Percentiles rank a stretch among this genome's conserved stretches.
phyloP scores from a whole-genome alignment of 2,113 vertebrate genomes.

The Stegastes partitus region DNA sequence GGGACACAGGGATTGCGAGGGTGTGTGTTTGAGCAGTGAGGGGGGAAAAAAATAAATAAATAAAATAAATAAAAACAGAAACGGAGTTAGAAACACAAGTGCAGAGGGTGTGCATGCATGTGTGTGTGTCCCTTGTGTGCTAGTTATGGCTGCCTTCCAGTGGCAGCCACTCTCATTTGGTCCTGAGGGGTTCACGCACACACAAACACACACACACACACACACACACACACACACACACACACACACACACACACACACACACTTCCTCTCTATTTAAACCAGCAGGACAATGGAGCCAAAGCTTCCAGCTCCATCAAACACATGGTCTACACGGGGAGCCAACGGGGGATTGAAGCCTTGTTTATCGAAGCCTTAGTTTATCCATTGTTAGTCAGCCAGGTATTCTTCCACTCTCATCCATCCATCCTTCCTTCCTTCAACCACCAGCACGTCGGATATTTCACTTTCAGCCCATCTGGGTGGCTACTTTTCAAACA shows the following conservation, averaged over 20 bases:
- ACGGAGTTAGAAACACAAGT: constrained; percentile 14
- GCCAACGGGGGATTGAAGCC: constrained; percentile 53
- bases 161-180: constrained; percentile 58
- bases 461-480: constrained; percentile 37
- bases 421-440: constrained; percentile 35
- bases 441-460: constrained; percentile 1
- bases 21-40: constrained; percentile 9
- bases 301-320: constrained; percentile 59
- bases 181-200: constrained; percentile 43
- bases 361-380: constrained; percentile 51
- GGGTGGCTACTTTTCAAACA: constrained; percentile 22
- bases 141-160: constrained; percentile 69
- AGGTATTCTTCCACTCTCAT: constrained; percentile 50
- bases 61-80: neutral
- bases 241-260: neutral
- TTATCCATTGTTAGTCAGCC: constrained; percentile 56
- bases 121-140: constrained; percentile 43
- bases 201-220: constrained; percentile 2
- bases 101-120: neutral
- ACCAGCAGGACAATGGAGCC: constrained; percentile 61
- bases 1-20: constrained; percentile 9
- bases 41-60: neutral
- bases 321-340: constrained; percentile 56
- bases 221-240: neutral
- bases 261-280: constrained; percentile 29